These are phyloP conservation scores for Nephrocerus scutellatus DNA, from an alignment of 2,888 invertebrate species.

Conservation along the genomic window DNA sequence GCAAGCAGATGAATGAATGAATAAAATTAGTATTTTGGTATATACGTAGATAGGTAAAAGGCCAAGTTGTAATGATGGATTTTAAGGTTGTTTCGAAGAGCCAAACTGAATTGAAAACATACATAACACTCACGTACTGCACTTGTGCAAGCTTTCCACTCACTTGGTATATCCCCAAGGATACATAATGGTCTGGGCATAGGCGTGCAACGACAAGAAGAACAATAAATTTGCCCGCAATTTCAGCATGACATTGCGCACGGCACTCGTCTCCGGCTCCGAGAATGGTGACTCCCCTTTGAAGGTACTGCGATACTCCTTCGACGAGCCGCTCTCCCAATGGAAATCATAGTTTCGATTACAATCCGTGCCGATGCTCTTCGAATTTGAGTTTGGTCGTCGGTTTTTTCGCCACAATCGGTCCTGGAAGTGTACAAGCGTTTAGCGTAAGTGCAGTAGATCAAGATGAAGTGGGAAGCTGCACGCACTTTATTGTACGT, in stretches of 20 bases:
- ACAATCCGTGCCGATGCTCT: conserved; percentile 56
- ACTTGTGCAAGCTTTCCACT: too few species aligned
- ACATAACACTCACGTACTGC: not conserved
- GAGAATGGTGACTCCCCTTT: conserved; percentile 45
- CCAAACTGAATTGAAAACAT: not conserved
- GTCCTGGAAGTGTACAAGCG: conserved; percentile 46
- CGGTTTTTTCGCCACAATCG: conserved; percentile 57
- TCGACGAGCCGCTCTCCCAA: conserved; percentile 47
- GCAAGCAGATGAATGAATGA: not conserved
- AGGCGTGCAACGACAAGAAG: conserved; percentile 44
- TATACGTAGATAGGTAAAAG: not conserved
- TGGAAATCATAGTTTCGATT: conserved; percentile 62
- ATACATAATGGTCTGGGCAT: conserved; percentile 46
- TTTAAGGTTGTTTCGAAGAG: too few species aligned
- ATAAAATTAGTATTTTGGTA: not conserved
- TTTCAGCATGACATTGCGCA: conserved; percentile 36
- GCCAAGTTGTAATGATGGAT: too few species aligned
- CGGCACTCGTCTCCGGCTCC: conserved; percentile 42
- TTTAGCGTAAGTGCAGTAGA: not conserved
- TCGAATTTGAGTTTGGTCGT: conserved; percentile 36
- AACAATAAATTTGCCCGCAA: conserved; percentile 37
- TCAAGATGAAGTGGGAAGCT: not conserved
- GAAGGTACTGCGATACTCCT: conserved; percentile 35
- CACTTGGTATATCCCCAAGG: conserved; percentile 44
- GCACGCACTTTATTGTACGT: conserved; percentile 49